Conservation (phyloP, 2,888 invertebrate genomes). For the Drosophila mulleri region DNA sequence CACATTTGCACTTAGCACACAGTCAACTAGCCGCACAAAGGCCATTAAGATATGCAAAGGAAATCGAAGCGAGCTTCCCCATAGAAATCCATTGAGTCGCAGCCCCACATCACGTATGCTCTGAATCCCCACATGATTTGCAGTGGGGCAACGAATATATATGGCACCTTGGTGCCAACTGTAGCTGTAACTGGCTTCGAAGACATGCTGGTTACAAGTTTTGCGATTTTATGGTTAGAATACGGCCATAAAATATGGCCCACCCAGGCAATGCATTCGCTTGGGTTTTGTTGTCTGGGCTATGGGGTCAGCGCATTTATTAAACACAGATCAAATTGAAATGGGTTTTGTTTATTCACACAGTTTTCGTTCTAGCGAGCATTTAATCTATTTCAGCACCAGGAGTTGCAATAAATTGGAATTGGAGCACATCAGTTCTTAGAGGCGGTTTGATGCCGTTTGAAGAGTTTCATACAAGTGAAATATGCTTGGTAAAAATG, state of each 20-base stretch:
- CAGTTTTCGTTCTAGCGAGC: constrained; percentile 4
- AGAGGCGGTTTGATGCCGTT: neutral
- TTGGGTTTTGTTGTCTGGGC: constrained; percentile 8
- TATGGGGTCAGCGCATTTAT: constrained; percentile 42
- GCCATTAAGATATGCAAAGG: constrained; percentile 56
- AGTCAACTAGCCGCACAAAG: constrained; percentile 43
- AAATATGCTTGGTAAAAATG: neutral
- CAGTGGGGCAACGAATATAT: constrained; percentile 53
- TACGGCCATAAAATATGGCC: constrained; percentile 60
- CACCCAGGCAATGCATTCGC: constrained; percentile 49
- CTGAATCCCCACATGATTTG: constrained; percentile 61
- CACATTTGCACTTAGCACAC: constrained; percentile 27
- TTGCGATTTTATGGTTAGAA: constrained; percentile 53
- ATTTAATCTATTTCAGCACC: neutral
- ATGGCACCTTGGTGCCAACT: constrained; percentile 63
- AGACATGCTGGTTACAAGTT: constrained; percentile 67
- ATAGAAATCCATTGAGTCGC: constrained; percentile 7
- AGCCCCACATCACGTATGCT: constrained; percentile 40
- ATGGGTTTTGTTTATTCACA: constrained; percentile 32
- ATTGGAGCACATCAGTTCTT: neutral
- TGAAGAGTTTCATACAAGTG: neutral
- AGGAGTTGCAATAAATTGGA: neutral
- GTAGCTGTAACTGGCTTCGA: constrained; percentile 42
- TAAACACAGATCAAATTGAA: constrained; percentile 58
- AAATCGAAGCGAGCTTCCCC: constrained; percentile 35